Conservation (phyloP, 2,113 vertebrate genomes). For the Chlorodrepanis virens region DNA sequence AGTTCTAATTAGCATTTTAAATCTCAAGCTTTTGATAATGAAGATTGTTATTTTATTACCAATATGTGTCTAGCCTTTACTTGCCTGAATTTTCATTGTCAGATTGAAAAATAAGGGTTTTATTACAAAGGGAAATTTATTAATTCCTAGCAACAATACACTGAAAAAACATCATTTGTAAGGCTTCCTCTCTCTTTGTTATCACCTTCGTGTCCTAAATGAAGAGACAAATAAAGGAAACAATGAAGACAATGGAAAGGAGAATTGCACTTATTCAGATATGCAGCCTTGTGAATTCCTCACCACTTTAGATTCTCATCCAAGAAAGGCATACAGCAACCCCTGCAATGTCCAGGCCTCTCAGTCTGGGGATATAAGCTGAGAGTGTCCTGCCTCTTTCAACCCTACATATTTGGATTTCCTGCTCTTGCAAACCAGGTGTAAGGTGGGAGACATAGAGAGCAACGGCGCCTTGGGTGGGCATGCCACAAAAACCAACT, state of each 20-base stretch:
- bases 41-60: background rate
- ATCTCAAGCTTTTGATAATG: background rate
- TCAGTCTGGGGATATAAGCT: background rate
- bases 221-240: background rate
- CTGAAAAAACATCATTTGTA: background rate
- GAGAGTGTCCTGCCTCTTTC: background rate
- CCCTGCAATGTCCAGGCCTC: background rate
- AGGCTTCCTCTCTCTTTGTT: background rate
- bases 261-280: background rate
- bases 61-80: background rate
- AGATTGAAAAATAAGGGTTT: background rate
- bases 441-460: background rate
- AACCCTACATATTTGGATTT: background rate
- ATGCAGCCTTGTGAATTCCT: background rate
- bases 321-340: background rate
- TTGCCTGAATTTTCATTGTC: background rate
- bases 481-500: background rate
- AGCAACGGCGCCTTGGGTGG: background rate
- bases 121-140: background rate
- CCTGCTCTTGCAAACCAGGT: background rate
- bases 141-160: background rate
- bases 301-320: background rate
- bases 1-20: background rate
- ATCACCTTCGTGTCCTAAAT: background rate
- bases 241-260: background rate